Base-by-base conservation (phyloP, 2,797 vertebrate species). In the Lophotriccus pileatus region DNA sequence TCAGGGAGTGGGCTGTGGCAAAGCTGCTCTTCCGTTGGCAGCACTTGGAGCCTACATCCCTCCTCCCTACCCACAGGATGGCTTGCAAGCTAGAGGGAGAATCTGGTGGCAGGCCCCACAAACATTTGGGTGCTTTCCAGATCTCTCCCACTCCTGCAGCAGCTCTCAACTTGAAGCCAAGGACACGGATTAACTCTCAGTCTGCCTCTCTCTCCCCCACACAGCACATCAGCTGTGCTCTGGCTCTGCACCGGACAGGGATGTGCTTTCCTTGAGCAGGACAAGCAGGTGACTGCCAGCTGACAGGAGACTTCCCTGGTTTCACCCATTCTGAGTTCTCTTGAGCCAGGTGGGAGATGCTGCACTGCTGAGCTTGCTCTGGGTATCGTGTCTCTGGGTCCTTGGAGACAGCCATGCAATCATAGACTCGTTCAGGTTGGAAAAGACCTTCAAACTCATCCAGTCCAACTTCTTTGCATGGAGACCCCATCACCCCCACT, bases 31-130 rank as follows among this genome's bases (percentile, higher is more conserved):
- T 84, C 37, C 55, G 67, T 89, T 66, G 50, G 89, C 93, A 91
- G 74, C 5, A 1, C 41, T 23, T 18, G 59, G 36, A 87, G 52
- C 68, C 92, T 82, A 3, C 89, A 66, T 75, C 84, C 37, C 63
- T 79, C 50, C 75, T 89, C 53, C 92, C 62, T 75, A 3, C 76
- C 47, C 60, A 34, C 52, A 63, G 56, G 23, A 59, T 1, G 67
- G 68, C 43, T 89, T 60, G 72, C 20, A 56, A 70, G 81, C 59
- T 62, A 20, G 55, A 74, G 63, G 41, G n/a, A 63, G 67, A 56
- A 87, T 24, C 52, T 94, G 60, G 62, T 91, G 89, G 74, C 89
- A 96, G 90, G 78, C 59, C 84, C 76, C 84, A 79, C 92, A 93
- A 86, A 94, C 2, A 24, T 70, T 47, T 92, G 93, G 21, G 82